phyloP scores from a whole-genome alignment of 1,140 invertebrate genomes.

The Pseudomyrmex flavicornis region DNA sequence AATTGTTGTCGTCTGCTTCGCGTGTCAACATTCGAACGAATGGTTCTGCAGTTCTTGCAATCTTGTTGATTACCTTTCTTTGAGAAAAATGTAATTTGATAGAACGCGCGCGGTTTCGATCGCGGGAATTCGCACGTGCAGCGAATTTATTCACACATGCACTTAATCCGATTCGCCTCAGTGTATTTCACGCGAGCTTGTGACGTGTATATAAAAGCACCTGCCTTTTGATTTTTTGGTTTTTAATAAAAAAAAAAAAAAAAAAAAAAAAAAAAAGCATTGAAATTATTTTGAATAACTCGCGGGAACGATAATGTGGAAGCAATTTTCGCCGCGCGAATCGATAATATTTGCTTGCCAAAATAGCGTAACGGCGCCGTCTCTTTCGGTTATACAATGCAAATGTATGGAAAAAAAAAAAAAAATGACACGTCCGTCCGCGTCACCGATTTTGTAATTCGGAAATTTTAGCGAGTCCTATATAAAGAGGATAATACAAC shows the following conservation, averaged over 20 bases:
- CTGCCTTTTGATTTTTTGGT: too few species aligned
- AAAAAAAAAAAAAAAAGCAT: background rate
- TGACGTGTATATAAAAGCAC: background rate
- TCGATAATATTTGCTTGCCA: background rate
- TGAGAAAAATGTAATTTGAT: conserved; percentile 25
- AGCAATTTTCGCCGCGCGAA: background rate
- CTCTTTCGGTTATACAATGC: background rate
- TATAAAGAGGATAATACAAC: background rate
- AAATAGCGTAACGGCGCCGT: background rate
- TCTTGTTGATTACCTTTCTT: conserved; percentile 33
- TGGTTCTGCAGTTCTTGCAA: conserved; percentile 19
- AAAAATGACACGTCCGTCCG: background rate
- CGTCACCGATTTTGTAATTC: background rate
- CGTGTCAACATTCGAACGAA: conserved; percentile 47
- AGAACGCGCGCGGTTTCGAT: conserved; percentile 32
- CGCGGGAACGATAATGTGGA: background rate
- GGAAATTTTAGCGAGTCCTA: background rate
- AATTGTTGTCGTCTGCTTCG: conserved; percentile 30
- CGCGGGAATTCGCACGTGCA: background rate
- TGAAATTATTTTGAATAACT: background rate
- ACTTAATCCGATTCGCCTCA: background rate
- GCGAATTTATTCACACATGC: conserved; percentile 35
- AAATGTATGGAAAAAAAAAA: background rate
- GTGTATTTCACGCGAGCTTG: background rate
- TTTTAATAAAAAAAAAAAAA: too few species aligned